Base-by-base conservation (phyloP, 2,797 vertebrate species). In the Sebastes baramenuke region DNA sequence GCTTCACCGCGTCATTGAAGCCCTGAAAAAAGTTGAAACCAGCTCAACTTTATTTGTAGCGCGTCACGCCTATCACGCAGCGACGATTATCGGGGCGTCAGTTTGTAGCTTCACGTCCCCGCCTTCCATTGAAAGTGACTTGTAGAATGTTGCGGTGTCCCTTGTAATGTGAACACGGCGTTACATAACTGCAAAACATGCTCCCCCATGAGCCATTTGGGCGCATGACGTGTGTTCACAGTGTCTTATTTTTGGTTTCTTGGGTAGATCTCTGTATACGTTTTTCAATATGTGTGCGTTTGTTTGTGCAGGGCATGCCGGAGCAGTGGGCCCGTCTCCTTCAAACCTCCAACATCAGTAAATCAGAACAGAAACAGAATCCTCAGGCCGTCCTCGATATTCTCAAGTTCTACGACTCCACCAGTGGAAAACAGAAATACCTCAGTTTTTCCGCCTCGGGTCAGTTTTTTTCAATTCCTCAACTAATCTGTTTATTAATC, bases 281-380 rank as follows among this genome's bases (percentile, higher is more conserved):
- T 66, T 6, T 85, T 38, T 85, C 6, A 58, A 7, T 38, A 27
- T 71, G 14, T 38, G 27, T 65, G 61, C 24, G 25, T 79, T 16
- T 81, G 54, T 79, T 55, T 89, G 64, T 88, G 10, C 89, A 99
- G 99, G 99, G 98, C 84, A 99, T 99, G 99, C 99, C 99, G 16
- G 98, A 99, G 92, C 99, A 99, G 87, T 99, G 99, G 99, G 98
- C 99, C 85, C 96, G 98, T 67, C 95, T 99, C 81, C 96, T 99
- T 67, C 98, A 99, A 92, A 99, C 98, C 72, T 99, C 99, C 86
- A 99, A 99, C 91, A 99, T 99, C 93, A 99, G 97, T 22, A 99
- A 99, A 90, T 96, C 97, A 8, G 99, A 99, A 89, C 99, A 99
- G 94, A 99, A 99, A 93, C 98, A 99, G 80, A 99, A 99, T 87